These are phyloP conservation scores for Tragelaphus buxtoni DNA, from an alignment of 2,113 vertebrate genomes.

Conservation along the genomic window DNA sequence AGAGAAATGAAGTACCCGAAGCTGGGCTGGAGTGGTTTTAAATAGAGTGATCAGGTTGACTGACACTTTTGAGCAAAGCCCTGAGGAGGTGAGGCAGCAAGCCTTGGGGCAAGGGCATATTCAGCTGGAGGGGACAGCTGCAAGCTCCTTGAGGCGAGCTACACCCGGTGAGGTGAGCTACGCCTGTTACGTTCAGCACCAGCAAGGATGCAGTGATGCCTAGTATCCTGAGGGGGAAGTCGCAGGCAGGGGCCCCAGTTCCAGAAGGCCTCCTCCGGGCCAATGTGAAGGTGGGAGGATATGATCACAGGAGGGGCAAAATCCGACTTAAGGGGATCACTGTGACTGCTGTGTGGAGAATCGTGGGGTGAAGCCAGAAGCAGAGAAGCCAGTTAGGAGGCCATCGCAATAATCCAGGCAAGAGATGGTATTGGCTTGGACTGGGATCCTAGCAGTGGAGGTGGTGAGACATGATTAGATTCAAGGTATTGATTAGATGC, in stretches of 20 bases:
- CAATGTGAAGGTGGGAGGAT: background rate
- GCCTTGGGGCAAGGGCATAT: background rate
- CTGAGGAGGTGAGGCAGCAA: background rate
- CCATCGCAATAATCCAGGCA: background rate
- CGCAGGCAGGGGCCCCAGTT: background rate
- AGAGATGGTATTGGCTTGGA: background rate
- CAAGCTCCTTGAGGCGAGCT: background rate
- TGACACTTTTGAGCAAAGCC: background rate
- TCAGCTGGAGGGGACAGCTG: background rate
- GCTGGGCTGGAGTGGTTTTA: background rate
- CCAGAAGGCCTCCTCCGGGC: background rate
- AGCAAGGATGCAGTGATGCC: fast-evolving
- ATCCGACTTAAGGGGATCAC: background rate
- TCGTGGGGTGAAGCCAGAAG: background rate
- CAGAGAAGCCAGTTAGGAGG: background rate
- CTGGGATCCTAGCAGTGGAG: background rate
- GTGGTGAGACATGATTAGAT: background rate
- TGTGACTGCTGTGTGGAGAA: background rate
- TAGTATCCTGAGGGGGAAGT: background rate
- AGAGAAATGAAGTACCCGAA: background rate
- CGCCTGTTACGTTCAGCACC: background rate
- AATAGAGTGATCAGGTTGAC: background rate
- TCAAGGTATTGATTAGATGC: background rate
- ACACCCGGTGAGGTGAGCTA: fast-evolving
- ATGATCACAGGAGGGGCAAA: background rate